These are phyloP conservation scores for Cephalopachus bancanus DNA, from an alignment of 2,797 vertebrate species.

Conservation along the genomic window DNA sequence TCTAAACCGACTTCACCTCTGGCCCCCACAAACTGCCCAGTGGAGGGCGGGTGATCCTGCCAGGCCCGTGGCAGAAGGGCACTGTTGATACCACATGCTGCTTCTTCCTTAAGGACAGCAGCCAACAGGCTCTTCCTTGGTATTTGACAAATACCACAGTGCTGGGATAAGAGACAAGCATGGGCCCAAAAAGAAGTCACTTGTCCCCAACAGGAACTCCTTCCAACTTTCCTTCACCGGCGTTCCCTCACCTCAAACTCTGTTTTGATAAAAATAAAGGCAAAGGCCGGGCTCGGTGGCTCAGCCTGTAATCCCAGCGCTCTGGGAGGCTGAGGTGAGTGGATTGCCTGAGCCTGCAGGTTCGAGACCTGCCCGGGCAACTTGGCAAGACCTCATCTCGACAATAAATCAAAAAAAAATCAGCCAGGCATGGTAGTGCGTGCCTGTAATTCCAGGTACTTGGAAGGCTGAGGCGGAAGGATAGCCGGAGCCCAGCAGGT, in stretches of 20 bases:
- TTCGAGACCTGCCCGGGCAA: too few relatives aligned
- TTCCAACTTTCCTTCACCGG: neutral
- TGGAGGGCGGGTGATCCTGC: rapidly evolving
- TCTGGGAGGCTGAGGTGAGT: too few relatives aligned
- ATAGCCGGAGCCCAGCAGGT: too few relatives aligned
- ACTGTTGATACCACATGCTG: rapidly evolving
- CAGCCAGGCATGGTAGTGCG: too few relatives aligned
- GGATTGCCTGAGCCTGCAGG: too few relatives aligned
- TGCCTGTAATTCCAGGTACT: too few relatives aligned
- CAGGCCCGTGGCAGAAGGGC: neutral
- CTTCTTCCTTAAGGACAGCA: neutral
- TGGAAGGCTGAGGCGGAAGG: too few relatives aligned
- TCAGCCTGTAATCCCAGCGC: too few relatives aligned
- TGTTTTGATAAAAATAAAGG: neutral
- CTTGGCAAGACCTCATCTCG: too few relatives aligned
- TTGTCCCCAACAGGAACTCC: rapidly evolving
- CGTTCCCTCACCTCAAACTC: neutral
- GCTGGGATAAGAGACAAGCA: neutral
- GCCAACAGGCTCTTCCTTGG: neutral
- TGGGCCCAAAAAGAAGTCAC: too few relatives aligned
- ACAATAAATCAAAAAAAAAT: too few relatives aligned
- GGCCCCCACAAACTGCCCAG: neutral
- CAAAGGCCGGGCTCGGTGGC: too few relatives aligned
- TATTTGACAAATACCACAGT: neutral
- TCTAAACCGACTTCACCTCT: neutral